These are phyloP conservation scores for Sphinx pinastri DNA, from an alignment of 2,888 invertebrate genomes.

Conservation along the genomic window DNA sequence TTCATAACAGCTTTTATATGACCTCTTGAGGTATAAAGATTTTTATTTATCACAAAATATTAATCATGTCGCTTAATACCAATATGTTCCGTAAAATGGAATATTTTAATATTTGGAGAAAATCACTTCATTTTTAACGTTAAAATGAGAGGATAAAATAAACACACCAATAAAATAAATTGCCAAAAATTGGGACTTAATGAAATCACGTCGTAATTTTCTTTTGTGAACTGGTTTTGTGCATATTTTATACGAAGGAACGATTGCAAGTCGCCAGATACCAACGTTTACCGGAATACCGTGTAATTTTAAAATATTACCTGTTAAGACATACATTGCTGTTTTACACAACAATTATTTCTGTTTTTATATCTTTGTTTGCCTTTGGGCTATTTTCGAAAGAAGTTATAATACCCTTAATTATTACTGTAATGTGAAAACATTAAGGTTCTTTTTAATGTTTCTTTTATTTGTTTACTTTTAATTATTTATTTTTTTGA, in stretches of 20 bases:
- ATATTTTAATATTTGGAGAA: slow-evolving; percentile 4
- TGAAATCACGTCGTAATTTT: slow-evolving; percentile 7
- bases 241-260: not conserved
- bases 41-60: too few relatives aligned
- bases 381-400: not conserved
- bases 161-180: slow-evolving; percentile 15
- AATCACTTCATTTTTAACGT: not conserved
- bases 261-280: not conserved
- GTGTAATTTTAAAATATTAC: slow-evolving; percentile 22
- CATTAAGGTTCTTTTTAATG: not conserved
- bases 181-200: not conserved
- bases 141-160: slow-evolving; percentile 2
- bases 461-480: too few relatives aligned
- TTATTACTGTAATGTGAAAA: not conserved
- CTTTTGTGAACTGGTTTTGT: not conserved
- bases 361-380: not conserved
- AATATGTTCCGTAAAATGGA: slow-evolving; percentile 2
- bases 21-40: too few relatives aligned
- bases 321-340: slow-evolving; percentile 11
- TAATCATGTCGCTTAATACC: not conserved
- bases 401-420: not conserved
- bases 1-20: too few relatives aligned
- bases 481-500: too few relatives aligned
- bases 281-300: slow-evolving; percentile 5
- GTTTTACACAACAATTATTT: slow-evolving; percentile 1